Evolutionary conservation across 2,888 invertebrate genomes (phyloP).

Genomic region (Metacarcinus magister): DNA sequence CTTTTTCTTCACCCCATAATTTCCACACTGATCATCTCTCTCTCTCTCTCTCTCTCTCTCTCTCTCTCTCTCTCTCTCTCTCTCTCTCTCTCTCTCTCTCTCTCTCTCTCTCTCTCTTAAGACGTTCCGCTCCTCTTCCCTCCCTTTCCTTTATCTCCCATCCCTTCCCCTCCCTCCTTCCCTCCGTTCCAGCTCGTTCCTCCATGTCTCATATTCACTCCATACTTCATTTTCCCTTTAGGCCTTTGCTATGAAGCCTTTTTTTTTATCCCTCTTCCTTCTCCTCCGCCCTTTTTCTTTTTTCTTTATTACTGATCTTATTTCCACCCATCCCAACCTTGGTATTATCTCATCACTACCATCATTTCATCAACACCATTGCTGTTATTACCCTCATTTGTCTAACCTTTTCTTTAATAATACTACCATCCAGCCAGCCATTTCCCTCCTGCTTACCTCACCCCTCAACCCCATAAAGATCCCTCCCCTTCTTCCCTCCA

Average conservation of each 20-base stretch:
- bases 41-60: conserved; percentile 14
- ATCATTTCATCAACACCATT: background rate
- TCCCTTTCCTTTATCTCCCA: background rate
- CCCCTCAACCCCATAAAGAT: too few relatives aligned
- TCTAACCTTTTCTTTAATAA: background rate
- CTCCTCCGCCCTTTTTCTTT: background rate
- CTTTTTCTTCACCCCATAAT: background rate
- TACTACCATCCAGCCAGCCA: background rate
- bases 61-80: background rate
- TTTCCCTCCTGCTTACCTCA: background rate
- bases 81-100: background rate
- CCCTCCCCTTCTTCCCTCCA: too few relatives aligned
- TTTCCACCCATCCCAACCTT: background rate
- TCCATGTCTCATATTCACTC: background rate
- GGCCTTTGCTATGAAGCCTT: background rate
- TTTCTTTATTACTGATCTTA: background rate
- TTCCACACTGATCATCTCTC: background rate
- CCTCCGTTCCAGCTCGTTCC: background rate
- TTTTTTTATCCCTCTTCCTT: background rate
- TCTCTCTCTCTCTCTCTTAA: background rate
- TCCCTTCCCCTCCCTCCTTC: background rate
- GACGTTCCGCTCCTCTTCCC: background rate
- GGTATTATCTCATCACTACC: background rate
- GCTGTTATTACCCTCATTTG: background rate
- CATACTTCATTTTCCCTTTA: background rate